A percentile compares a stretch with the other conserved stretches of the same genome.
These are phyloP conservation scores for Rostratula benghalensis DNA, from an alignment of 2,113 vertebrate species.

Conservation along the genomic window DNA sequence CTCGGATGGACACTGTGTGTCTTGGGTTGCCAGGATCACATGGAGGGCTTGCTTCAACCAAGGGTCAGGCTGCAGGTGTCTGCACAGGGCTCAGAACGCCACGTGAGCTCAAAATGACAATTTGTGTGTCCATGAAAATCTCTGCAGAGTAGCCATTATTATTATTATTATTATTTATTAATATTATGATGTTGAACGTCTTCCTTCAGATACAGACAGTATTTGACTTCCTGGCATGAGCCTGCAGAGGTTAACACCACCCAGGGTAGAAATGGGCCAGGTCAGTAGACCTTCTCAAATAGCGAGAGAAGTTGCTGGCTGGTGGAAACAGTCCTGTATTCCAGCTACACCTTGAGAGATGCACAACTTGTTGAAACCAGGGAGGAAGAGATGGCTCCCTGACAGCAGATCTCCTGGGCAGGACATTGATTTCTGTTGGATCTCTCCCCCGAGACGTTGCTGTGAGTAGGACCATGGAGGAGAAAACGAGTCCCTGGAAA, in stretches of 20 bases:
- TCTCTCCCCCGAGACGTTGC: neutral
- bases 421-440: neutral
- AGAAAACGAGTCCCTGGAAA: neutral
- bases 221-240: neutral
- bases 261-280: neutral
- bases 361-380: too few relatives aligned
- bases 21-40: neutral
- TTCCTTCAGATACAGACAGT: accelerated
- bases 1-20: too few relatives aligned
- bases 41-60: neutral
- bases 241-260: neutral
- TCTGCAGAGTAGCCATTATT: neutral
- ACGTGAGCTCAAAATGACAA: accelerated
- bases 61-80: neutral
- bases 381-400: neutral
- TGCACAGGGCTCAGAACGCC: neutral
- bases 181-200: neutral
- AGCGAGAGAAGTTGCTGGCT: neutral
- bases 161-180: neutral
- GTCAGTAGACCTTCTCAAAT: neutral
- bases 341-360: accelerated
- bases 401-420: neutral
- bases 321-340: neutral
- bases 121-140: too few relatives aligned
- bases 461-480: neutral